These are phyloP conservation scores for Pyrrhia umbra DNA, from an alignment of 2,888 invertebrate genomes.

Conservation along the genomic window DNA sequence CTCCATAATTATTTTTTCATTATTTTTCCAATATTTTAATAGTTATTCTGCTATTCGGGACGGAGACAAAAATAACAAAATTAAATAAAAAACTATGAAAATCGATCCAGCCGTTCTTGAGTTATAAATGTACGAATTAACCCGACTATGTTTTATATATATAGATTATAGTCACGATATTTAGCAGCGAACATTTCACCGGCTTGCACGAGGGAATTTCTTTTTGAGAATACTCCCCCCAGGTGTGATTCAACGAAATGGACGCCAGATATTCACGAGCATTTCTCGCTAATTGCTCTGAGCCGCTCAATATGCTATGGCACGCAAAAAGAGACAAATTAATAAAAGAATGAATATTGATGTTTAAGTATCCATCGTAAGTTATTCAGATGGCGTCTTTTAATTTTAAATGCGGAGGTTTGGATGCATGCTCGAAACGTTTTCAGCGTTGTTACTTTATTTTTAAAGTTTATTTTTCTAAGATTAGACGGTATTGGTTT, in stretches of 20 bases:
- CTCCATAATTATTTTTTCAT: too few species aligned
- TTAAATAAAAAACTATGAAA: too few species aligned
- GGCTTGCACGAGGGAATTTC: slow-evolving; percentile 34
- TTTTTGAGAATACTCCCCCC: slow-evolving; percentile 57
- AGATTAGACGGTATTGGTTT: too few species aligned
- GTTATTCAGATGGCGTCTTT: slow-evolving; percentile 27
- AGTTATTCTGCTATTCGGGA: too few species aligned
- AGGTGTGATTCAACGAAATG: slow-evolving; percentile 73
- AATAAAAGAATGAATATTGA: slow-evolving; percentile 79
- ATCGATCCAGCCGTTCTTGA: too few species aligned
- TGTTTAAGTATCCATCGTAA: slow-evolving; percentile 41
- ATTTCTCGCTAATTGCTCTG: slow-evolving; percentile 83
- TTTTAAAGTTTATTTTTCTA: too few species aligned
- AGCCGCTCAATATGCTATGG: slow-evolving; percentile 81
- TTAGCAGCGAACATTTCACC: background rate
- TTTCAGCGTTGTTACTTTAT: too few species aligned
- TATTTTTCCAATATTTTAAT: too few species aligned
- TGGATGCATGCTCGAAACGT: background rate
- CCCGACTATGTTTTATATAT: background rate
- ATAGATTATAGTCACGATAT: slow-evolving; percentile 5
- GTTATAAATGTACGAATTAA: too few species aligned
- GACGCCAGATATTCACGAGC: slow-evolving; percentile 78
- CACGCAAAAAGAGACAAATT: slow-evolving; percentile 82
- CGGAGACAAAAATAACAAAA: too few species aligned
- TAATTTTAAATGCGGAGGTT: slow-evolving; percentile 28